Percentiles rank a stretch among this genome's conserved stretches.
Conservation (phyloP, 2,113 vertebrate genomes). For the Recurvirostra avosetta region DNA sequence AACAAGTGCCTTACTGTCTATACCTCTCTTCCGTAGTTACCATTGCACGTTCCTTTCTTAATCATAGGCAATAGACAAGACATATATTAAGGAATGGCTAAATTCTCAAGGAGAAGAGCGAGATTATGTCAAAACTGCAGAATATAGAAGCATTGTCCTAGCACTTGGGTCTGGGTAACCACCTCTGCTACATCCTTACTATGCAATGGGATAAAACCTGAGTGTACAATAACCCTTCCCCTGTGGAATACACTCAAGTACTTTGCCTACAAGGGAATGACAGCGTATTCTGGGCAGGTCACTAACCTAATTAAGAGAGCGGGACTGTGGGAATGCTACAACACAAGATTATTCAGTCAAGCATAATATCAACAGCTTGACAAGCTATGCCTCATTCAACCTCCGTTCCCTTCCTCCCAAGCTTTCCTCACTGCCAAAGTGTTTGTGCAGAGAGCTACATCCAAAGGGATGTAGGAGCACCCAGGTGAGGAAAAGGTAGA, state of each 20-base stretch:
- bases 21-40: not conserved
- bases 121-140: not conserved
- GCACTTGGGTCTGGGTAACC: not conserved
- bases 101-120: not conserved
- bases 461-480: not conserved
- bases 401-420: not conserved
- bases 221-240: not conserved
- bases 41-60: not conserved
- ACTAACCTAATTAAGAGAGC: not conserved
- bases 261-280: not conserved
- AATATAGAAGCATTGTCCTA: not conserved
- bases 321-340: not conserved
- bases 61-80: not conserved
- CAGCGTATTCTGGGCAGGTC: accelerated
- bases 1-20: not conserved
- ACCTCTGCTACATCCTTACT: not conserved
- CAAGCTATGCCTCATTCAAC: not conserved
- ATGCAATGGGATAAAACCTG: not conserved
- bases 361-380: not conserved
- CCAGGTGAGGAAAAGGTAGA: not conserved
- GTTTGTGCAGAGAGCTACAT: not conserved
- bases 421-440: not conserved
- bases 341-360: not conserved
- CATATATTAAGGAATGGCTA: not conserved
- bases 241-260: not conserved